These are phyloP conservation scores for Sakesphorus luctuosus DNA, from an alignment of 2,113 vertebrate genomes.

Conservation along the genomic window DNA sequence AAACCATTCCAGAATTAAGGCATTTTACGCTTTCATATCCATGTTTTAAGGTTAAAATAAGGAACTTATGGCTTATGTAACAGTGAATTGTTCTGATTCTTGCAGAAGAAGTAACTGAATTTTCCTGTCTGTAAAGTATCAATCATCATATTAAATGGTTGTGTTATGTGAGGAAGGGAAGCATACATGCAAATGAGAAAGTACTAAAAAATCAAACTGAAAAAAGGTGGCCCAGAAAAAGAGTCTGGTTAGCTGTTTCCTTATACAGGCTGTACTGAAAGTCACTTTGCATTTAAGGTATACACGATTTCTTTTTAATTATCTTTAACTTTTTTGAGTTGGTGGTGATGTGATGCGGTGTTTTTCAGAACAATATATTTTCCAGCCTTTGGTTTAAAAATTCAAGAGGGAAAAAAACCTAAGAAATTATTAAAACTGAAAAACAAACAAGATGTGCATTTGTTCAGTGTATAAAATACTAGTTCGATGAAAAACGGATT, in stretches of 20 bases:
- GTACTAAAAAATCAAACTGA: neutral
- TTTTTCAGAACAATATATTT: constrained; percentile 46
- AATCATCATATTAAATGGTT: neutral
- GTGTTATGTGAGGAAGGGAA: neutral
- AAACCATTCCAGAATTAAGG: neutral
- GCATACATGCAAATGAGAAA: neutral
- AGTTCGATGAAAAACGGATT: constrained; percentile 5
- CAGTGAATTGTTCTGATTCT: neutral
- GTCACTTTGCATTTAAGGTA: neutral
- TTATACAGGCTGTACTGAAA: constrained; percentile 9
- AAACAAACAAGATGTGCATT: constrained; percentile 9
- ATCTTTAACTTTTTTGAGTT: constrained; percentile 40
- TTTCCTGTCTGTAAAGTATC: neutral
- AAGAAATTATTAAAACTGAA: neutral
- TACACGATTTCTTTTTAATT: constrained; percentile 9
- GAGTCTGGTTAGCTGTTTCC: neutral
- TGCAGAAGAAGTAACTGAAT: neutral
- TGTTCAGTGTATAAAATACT: constrained; percentile 17
- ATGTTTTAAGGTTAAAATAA: neutral
- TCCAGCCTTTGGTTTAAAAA: constrained; percentile 53
- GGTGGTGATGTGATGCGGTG: neutral
- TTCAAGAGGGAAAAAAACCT: constrained; percentile 24
- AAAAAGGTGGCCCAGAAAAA: neutral
- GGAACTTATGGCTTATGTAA: neutral
- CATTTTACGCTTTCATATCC: neutral